Percentiles rank a stretch among this genome's conserved stretches.
phyloP scores from a whole-genome alignment of 2,113 vertebrate species.

The Plestiodon gilberti region DNA sequence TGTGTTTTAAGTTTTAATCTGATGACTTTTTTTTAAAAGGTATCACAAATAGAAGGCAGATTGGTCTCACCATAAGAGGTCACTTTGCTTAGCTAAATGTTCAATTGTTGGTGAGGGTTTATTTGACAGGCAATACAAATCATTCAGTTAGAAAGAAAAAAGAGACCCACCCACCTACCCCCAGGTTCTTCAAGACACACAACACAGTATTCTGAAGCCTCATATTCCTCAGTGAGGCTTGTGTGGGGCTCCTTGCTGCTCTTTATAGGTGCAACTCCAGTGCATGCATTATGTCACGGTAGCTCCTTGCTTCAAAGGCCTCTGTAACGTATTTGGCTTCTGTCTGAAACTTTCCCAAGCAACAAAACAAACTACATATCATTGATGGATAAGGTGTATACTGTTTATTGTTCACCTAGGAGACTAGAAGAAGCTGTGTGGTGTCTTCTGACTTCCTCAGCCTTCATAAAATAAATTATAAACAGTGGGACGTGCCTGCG shows the following conservation, averaged over 20 bases:
- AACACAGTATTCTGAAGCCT: neutral
- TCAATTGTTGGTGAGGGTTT: neutral
- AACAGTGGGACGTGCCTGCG: neutral
- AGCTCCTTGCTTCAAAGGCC: neutral
- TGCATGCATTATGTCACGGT: neutral
- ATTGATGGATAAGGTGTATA: neutral
- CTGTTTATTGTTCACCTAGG: conserved; percentile 23
- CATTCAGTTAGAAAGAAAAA: neutral
- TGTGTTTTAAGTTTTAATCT: neutral
- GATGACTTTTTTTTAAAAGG: neutral
- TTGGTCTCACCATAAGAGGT: neutral
- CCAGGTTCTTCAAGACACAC: conserved; percentile 2
- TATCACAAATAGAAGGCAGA: neutral
- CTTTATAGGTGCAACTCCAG: conserved; percentile 1
- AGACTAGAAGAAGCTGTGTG: conserved; percentile 14
- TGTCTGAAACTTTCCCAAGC: neutral
- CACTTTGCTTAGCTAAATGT: neutral
- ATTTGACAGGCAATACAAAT: neutral
- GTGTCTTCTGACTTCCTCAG: conserved; percentile 21
- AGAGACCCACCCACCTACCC: neutral
- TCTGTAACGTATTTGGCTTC: neutral
- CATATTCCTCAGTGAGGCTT: neutral
- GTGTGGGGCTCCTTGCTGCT: conserved; percentile 7
- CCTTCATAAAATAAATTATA: conserved; percentile 13
- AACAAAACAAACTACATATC: conserved; percentile 5